Conservation (phyloP, 2,113 vertebrate species). For the Aythya baeri region DNA sequence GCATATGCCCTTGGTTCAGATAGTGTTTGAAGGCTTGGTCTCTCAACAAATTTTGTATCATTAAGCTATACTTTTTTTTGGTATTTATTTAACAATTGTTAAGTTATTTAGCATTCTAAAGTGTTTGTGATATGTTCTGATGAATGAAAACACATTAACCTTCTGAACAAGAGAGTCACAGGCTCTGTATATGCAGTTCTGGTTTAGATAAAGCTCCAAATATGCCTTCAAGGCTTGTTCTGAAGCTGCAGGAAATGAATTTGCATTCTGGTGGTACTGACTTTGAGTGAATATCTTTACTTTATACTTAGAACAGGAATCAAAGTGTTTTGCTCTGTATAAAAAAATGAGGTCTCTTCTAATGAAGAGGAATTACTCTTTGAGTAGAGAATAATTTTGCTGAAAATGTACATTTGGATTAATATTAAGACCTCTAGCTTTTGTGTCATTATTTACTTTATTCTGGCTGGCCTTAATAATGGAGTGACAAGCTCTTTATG, state of each 20-base stretch:
- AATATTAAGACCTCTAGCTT: constrained; percentile 6
- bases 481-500: not conserved
- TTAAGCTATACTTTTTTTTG: not conserved
- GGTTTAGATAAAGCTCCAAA: not conserved
- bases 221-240: not conserved
- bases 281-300: not conserved
- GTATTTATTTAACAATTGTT: not conserved
- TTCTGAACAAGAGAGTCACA: not conserved
- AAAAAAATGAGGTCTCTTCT: not conserved
- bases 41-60: not conserved
- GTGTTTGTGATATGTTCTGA: not conserved
- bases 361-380: constrained; percentile 5
- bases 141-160: not conserved
- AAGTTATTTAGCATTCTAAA: not conserved
- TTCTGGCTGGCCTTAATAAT: constrained; percentile 21
- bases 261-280: not conserved
- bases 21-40: not conserved
- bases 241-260: not conserved
- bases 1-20: not conserved
- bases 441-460: constrained; percentile 35
- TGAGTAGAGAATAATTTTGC: not conserved
- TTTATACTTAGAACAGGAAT: not conserved
- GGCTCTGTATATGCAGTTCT: not conserved
- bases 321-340: not conserved
- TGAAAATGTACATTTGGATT: constrained; percentile 39